Base-by-base conservation (phyloP, 2,888 invertebrate genomes). In the Apotomis capreana region DNA sequence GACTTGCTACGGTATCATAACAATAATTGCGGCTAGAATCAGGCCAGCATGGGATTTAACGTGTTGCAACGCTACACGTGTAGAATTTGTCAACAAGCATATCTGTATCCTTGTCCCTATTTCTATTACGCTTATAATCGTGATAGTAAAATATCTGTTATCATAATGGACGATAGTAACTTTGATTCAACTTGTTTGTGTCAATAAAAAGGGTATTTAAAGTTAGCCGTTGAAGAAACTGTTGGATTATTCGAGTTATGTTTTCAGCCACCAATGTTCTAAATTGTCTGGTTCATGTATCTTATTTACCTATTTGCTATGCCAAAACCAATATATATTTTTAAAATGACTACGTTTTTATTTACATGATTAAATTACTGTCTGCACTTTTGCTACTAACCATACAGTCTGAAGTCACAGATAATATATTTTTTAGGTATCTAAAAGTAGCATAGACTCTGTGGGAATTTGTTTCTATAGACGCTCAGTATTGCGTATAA, bases 61-160 rank as follows among this genome's bases (percentile, higher is more conserved):
- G 15, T 89, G 87, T 90, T 85, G 91, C 87, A 90, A 91, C 81
- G 75, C 62, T 85, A 89, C 89, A 90, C 91, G 89, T 87, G 90
- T 85, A 83, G 40, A 87, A 88, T 88, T 87, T 83, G 84, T 86
- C 84, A 90, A 88, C 89, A 88, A 87, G 78, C 83, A 80, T 85
- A 86, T 84, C 83, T 86, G 80, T 86, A 91, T 90, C 93, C 92
- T 92, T 92, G 92, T 84, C 90, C 92, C 89, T 87, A 89, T 92
- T 92, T 90, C 87, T 87, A 84, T 86, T 91, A 91, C 90, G 91
- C 91, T 87, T 78, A 87, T 87, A 89, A 90, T 89, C 88, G 85
- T 84, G 91, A 92, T 92, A 90, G 83, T 83, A 79, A 81, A 82
- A 82, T 89, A 90, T 91, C 91, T 84, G 89, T 91, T 92, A 92